These are phyloP conservation scores for Mormyrops boulengeri DNA, from an alignment of 2,797 vertebrate species.

Conservation along the genomic window DNA sequence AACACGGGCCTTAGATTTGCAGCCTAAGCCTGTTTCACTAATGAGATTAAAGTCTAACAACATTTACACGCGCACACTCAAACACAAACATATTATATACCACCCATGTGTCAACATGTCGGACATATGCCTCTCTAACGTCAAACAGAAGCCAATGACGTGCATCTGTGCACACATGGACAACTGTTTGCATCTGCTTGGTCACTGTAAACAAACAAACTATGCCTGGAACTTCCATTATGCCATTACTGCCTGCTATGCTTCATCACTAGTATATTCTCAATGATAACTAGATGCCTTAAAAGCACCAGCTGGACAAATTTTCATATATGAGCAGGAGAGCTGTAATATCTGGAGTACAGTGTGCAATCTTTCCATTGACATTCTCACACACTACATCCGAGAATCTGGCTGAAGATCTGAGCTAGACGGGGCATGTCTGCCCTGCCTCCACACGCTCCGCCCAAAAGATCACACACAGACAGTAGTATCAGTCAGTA, in stretches of 20 bases:
- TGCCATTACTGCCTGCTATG: neutral
- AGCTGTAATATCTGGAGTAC: neutral
- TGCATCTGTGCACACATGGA: neutral
- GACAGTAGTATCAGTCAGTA: neutral
- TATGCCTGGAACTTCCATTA: neutral
- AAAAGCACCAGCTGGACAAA: neutral
- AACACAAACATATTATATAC: constrained; percentile 11
- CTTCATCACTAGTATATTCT: neutral
- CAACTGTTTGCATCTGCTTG: neutral
- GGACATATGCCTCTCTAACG: constrained; percentile 35
- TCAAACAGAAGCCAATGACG: constrained; percentile 47
- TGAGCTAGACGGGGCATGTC: neutral
- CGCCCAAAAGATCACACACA: neutral
- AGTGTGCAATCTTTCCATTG: neutral
- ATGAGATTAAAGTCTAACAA: constrained; percentile 52
- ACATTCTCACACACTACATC: neutral
- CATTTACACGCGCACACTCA: constrained; percentile 21
- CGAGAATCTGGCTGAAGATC: neutral
- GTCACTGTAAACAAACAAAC: neutral
- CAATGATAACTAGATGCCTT: neutral
- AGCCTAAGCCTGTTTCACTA: constrained; percentile 40
- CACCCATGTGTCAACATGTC: neutral
- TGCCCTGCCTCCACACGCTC: neutral
- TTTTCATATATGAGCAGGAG: neutral
- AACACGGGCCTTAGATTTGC: constrained; percentile 36